Evolutionary conservation across 2,113 vertebrate genomes (phyloP).

Genomic region (Psettodes erumei): DNA sequence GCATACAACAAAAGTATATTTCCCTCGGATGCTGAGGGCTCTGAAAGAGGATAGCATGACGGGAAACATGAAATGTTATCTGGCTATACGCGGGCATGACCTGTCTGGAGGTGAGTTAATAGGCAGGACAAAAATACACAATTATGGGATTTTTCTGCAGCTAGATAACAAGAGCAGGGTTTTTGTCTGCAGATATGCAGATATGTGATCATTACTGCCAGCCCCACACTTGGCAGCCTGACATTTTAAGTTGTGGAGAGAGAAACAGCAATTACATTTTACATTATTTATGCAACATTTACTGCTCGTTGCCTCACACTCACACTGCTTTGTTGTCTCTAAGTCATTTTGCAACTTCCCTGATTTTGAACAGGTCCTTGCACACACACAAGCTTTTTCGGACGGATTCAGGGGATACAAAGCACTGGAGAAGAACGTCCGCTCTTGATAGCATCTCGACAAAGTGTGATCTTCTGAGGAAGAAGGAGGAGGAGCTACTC

Average conservation of each 20-base stretch:
- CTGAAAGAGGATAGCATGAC: background rate
- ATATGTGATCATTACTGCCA: constrained; percentile 43
- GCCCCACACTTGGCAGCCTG: constrained; percentile 24
- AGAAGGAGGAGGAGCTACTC: background rate
- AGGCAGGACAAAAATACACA: background rate
- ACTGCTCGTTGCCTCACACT: constrained; percentile 23
- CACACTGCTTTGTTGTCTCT: constrained; percentile 9
- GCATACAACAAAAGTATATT: background rate
- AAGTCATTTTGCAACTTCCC: constrained; percentile 11
- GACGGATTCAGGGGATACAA: background rate
- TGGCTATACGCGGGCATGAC: background rate
- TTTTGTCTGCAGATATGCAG: background rate
- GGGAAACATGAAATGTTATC: background rate
- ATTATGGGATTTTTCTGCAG: background rate
- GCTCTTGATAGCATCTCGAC: background rate
- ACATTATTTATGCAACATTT: constrained; percentile 52
- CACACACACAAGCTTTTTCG: background rate
- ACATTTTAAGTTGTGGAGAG: constrained; percentile 39
- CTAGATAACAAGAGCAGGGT: constrained; percentile 17
- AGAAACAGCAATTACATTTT: constrained; percentile 36
- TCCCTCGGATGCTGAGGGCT: background rate
- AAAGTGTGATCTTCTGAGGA: constrained; percentile 42
- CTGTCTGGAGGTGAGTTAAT: background rate
- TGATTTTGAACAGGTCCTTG: background rate
- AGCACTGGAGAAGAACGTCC: constrained; percentile 6